phyloP scores from a whole-genome alignment of 2,113 vertebrate species.

The Ovis canadensis region DNA sequence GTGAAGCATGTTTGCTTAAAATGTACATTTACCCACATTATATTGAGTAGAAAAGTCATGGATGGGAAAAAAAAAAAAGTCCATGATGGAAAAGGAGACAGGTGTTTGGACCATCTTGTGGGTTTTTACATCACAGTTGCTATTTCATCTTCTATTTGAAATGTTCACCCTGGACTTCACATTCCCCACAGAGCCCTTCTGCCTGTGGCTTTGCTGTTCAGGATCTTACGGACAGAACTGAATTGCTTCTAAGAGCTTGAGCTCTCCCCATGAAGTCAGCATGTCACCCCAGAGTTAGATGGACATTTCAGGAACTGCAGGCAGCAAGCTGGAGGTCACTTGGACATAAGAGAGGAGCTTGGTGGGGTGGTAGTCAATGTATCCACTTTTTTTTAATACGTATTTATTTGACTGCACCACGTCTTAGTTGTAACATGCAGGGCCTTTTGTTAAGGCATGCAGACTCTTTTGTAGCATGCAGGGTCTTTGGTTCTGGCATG shows the following conservation, averaged over 20 bases:
- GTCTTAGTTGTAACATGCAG: neutral
- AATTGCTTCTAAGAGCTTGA: neutral
- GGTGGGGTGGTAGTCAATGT: rapidly evolving
- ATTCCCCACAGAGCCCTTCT: neutral
- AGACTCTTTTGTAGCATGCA: neutral
- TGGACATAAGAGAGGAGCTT: neutral
- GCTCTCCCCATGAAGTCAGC: neutral
- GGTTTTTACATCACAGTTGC: neutral
- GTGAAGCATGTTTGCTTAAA: neutral
- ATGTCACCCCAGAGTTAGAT: neutral
- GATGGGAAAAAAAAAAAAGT: neutral
- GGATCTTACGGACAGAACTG: neutral
- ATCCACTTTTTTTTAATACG: neutral
- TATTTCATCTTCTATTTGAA: neutral
- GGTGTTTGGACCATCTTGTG: neutral
- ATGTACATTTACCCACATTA: neutral
- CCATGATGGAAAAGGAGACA: rapidly evolving
- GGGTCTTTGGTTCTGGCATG: neutral
- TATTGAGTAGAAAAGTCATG: rapidly evolving
- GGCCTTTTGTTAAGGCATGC: too few species aligned
- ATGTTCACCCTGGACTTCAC: neutral
- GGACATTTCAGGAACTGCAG: neutral
- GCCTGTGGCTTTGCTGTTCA: neutral
- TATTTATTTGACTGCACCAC: neutral
- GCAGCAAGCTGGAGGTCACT: neutral